A percentile compares a stretch with the other conserved stretches of the same genome.
Evolutionary conservation across 2,797 vertebrate species (phyloP).

Genomic region (Anguilla marmorata): DNA sequence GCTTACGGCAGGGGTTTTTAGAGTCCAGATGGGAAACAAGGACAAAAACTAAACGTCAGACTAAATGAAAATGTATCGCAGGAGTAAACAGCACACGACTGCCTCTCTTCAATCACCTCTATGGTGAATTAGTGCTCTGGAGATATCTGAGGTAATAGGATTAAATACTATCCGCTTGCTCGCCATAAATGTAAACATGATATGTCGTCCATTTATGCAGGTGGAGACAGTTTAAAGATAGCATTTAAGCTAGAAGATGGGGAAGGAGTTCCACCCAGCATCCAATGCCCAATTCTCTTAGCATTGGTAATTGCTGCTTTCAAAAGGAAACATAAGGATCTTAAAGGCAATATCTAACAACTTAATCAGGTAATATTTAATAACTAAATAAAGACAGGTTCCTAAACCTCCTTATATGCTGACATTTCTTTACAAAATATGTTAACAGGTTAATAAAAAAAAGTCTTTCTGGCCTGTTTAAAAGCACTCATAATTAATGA

Average conservation of each 20-base stretch:
- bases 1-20: not conserved
- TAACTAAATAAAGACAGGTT: not conserved
- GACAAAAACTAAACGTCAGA: too few species aligned
- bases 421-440: not conserved
- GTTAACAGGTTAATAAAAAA: not conserved
- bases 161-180: not conserved
- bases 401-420: not conserved
- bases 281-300: not conserved
- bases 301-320: not conserved
- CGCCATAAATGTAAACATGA: not conserved
- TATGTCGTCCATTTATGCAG: not conserved
- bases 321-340: not conserved
- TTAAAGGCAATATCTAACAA: not conserved
- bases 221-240: not conserved
- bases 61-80: not conserved
- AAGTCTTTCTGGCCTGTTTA: not conserved
- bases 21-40: not conserved
- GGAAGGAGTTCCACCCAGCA: not conserved
- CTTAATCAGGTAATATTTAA: not conserved
- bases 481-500: not conserved
- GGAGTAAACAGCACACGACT: not conserved
- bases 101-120: not conserved
- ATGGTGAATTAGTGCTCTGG: not conserved
- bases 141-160: not conserved
- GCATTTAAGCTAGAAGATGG: not conserved